These are phyloP conservation scores for Unio delphinus DNA, from an alignment of 2,888 invertebrate species.

Conservation along the genomic window DNA sequence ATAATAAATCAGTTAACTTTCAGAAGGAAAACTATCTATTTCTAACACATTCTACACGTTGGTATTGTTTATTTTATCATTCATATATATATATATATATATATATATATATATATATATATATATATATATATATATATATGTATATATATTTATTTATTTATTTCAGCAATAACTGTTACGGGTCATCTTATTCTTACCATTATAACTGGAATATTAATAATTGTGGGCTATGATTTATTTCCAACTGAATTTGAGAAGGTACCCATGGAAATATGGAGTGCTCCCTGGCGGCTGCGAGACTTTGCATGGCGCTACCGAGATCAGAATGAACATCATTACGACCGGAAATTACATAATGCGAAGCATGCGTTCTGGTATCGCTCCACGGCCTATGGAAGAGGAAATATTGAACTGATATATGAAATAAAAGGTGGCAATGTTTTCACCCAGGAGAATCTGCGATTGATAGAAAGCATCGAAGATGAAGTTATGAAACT, in stretches of 20 bases:
- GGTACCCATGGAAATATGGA: conserved; percentile 54
- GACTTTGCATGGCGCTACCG: conserved; percentile 46
- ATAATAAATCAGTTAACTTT: too few relatives aligned
- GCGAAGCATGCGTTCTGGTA: conserved; percentile 28
- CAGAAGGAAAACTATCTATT: too few relatives aligned
- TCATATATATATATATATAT: conserved; percentile 3
- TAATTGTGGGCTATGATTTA: conserved; percentile 42
- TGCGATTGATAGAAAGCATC: conserved; percentile 42
- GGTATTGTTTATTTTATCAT: too few relatives aligned
- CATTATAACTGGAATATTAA: conserved; percentile 30
- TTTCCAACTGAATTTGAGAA: conserved; percentile 50
- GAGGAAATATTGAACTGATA: conserved; percentile 38
- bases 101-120: conserved; percentile 4
- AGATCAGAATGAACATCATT: conserved; percentile 25
- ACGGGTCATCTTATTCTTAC: conserved; percentile 34
- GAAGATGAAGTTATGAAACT: conserved; percentile 36
- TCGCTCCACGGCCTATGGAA: conserved; percentile 24
- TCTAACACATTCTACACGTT: too few relatives aligned
- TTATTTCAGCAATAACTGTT: conserved; percentile 41
- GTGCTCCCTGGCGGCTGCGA: conserved; percentile 44
- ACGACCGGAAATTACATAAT: conserved; percentile 26
- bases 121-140: conserved; percentile 3
- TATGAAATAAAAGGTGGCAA: conserved; percentile 47
- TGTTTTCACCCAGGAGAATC: conserved; percentile 47
- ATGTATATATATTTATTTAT: background rate